These are phyloP conservation scores for Tenthredo notha DNA, from an alignment of 2,888 invertebrate genomes.

Conservation along the genomic window DNA sequence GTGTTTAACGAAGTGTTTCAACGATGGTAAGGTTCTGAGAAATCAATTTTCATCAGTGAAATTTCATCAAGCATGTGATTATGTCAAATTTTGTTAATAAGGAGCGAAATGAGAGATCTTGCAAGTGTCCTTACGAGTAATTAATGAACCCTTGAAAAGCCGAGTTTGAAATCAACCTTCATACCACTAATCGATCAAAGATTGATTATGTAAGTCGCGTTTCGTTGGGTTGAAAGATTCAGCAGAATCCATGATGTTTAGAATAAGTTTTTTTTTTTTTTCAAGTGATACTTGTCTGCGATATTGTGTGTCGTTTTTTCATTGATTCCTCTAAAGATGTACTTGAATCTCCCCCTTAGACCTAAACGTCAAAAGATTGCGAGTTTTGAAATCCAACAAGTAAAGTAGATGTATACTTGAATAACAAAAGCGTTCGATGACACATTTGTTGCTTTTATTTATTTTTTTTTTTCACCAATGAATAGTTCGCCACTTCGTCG, in stretches of 20 bases:
- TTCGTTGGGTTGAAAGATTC: background rate
- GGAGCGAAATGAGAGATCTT: background rate
- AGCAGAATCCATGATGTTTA: background rate
- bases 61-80: background rate
- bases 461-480: background rate
- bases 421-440: background rate
- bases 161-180: background rate
- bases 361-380: background rate
- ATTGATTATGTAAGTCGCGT: background rate
- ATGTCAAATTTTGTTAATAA: background rate
- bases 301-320: background rate
- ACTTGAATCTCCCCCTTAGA: background rate
- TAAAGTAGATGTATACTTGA: background rate
- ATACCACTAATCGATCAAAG: background rate
- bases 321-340: conserved; percentile 6
- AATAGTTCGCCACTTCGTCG: background rate
- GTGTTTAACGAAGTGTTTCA: background rate
- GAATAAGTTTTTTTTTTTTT: background rate
- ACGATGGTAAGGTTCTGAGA: background rate
- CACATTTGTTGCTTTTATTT: too few relatives aligned
- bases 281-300: background rate
- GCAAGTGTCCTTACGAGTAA: background rate
- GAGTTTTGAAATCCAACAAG: background rate
- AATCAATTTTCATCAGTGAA: background rate
- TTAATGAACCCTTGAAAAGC: background rate